Base-by-base conservation (phyloP, 1,140 invertebrate genomes). In the Drosophila miranda region DNA sequence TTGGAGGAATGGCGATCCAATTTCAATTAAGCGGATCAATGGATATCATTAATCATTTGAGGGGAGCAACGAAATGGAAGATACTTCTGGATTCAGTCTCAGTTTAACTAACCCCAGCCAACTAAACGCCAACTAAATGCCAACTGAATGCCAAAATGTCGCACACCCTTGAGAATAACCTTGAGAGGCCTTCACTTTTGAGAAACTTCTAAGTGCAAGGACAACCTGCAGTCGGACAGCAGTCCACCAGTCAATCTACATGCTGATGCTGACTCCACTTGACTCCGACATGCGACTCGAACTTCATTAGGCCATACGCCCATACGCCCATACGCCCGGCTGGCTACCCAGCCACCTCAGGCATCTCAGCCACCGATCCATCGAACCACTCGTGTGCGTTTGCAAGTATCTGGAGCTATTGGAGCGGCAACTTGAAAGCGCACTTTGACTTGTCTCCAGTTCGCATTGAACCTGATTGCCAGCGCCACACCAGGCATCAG, bases 281-380 rank as follows among this genome's bases (percentile, higher is more conserved):
- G 81, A 84, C 80, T 86, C 77, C 86, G 80, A 86, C 80, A 86
- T 86, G 81, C 77, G 69, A 76, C 80, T 86, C 82, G 67, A 83
- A 74, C 71, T 67, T 67, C 63, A 57, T 62, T 75, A 71, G 54
- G 66, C 50, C 30, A 57, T 46, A 38, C 19, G 19, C 19, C 19
- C 19, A 19, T 19, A 19, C 19, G 19, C 53, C 23, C 23, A 26
- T 26, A 26, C 23, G 56, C 45, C 68, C 43, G 42, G 58, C 52
- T 55, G 48, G 30, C 50, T 54, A 38, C 59, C 64, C 30, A 34
- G 43, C 19, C 52, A 6, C 34, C 50, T 26, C 11, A 30, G 14
- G 30, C 55, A 49, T 38, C 43, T 34, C 28, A 26, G 30, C 21
- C 45, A 48, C 23, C 38, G 16, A 26, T 21, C 21, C 21, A 55